Conservation (phyloP, 2,888 invertebrate genomes). For the Drosophila sordidula region DNA sequence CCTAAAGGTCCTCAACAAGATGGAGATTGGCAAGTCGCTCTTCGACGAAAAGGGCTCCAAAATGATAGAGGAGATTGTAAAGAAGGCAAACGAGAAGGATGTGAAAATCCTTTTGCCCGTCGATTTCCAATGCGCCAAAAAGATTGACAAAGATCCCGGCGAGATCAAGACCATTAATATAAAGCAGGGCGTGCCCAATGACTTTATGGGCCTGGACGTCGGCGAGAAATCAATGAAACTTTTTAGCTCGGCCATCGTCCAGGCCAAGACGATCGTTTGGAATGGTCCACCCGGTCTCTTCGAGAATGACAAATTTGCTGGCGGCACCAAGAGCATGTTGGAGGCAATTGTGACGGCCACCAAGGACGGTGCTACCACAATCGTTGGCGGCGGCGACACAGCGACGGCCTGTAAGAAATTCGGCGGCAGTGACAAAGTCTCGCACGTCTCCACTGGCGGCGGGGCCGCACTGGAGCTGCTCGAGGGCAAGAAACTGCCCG, state of each 20-base stretch:
- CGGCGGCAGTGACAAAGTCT: conserved; percentile 95
- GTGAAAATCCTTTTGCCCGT: conserved; percentile 97
- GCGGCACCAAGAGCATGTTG: conserved; percentile 96
- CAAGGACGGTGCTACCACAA: conserved; percentile 91
- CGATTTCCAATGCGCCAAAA: conserved; percentile 97
- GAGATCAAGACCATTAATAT: conserved; percentile 89
- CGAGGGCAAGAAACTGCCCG: conserved; percentile 95
- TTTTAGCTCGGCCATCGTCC: conserved; percentile 92
- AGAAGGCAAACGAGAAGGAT: conserved; percentile 95
- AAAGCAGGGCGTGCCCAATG: conserved; percentile 94
- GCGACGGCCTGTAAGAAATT: conserved; percentile 97
- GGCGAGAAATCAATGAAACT: conserved; percentile 93
- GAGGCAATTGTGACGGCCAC: conserved; percentile 97
- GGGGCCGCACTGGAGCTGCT: conserved; percentile 95
- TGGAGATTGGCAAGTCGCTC: conserved; percentile 98
- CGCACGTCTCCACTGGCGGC: conserved; percentile 97
- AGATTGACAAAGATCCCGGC: conserved; percentile 96
- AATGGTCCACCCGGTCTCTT: conserved; percentile 99
- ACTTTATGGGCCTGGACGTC: conserved; percentile 97
- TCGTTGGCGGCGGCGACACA: conserved; percentile 98
- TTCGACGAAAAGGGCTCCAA: conserved; percentile 98
- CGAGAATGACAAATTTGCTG: conserved; percentile 96
- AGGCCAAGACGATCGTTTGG: conserved; percentile 99
- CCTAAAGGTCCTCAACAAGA: conserved; percentile 94
- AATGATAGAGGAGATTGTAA: conserved; percentile 94